Percentiles rank a stretch among this genome's conserved stretches.
Conservation (phyloP, 2,888 invertebrate species). For the Hyles lineata region DNA sequence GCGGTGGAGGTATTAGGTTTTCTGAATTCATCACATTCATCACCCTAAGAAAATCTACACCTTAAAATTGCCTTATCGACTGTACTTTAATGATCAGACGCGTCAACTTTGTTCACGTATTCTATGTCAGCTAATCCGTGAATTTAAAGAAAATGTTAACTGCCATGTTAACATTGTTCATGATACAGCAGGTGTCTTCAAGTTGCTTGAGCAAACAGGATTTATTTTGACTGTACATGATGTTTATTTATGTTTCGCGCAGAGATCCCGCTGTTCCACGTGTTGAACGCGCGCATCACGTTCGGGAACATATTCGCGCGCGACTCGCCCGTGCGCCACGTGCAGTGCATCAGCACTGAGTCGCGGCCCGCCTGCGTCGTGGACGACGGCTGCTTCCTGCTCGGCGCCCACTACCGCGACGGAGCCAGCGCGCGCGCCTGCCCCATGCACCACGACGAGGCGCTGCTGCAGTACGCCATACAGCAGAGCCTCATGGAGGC, state of each 20-base stretch:
- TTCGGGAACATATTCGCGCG: constrained; percentile 98
- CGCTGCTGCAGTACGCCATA: constrained; percentile 96
- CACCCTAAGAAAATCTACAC: too few species aligned
- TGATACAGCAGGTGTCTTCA: too few species aligned
- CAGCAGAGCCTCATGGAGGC: constrained; percentile 96
- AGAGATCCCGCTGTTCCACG: constrained; percentile 99
- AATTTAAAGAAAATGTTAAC: too few species aligned
- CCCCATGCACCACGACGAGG: constrained; percentile 94
- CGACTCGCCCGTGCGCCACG: constrained; percentile 90
- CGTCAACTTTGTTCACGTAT: too few species aligned
- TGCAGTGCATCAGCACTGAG: constrained; percentile 88
- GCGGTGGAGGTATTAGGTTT: too few species aligned
- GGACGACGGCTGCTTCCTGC: constrained; percentile 94
- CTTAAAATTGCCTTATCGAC: too few species aligned
- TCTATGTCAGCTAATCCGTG: too few species aligned
- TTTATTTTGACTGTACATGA: too few species aligned
- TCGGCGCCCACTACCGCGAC: constrained; percentile 68
- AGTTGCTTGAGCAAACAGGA: too few species aligned
- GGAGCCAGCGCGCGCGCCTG: constrained; percentile 85
- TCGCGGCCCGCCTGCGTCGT: constrained; percentile 90
- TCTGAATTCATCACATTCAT: too few species aligned
- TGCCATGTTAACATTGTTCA: too few species aligned
- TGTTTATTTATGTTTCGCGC: constrained; percentile 43
- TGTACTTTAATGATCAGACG: too few species aligned
- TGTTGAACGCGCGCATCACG: constrained; percentile 97